Conservation (phyloP, 2,888 invertebrate genomes). For the Parnassius orleans region DNA sequence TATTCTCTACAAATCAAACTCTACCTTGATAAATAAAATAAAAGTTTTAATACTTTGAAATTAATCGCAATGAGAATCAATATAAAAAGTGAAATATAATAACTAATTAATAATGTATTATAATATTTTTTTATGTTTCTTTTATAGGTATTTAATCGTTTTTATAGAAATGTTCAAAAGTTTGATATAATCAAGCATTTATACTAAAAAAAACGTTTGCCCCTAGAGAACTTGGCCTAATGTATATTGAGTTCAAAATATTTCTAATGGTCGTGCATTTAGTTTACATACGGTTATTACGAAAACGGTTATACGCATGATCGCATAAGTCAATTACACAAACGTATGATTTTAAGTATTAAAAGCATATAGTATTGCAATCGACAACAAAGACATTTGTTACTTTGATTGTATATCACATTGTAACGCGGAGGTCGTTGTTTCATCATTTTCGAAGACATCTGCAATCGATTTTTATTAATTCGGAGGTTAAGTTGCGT, state of each 20-base stretch:
- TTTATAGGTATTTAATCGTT: too few species aligned
- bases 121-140: too few species aligned
- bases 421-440: constrained; percentile 9
- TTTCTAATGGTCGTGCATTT: background rate
- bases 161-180: too few species aligned
- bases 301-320: constrained; percentile 20
- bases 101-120: too few species aligned
- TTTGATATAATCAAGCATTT: too few species aligned
- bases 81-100: too few species aligned
- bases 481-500: constrained; percentile 12
- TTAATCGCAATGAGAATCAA: too few species aligned
- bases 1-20: too few species aligned
- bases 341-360: constrained; percentile 7
- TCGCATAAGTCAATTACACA: constrained; percentile 7
- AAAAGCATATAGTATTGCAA: constrained; percentile 14
- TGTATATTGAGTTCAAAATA: background rate
- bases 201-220: background rate
- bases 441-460: constrained; percentile 5
- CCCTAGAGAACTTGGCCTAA: background rate
- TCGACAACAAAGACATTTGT: constrained; percentile 2
- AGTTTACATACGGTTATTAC: constrained; percentile 9
- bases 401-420: constrained; percentile 4
- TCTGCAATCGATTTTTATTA: background rate
- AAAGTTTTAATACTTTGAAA: too few species aligned
- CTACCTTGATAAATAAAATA: too few species aligned